phyloP scores from a whole-genome alignment of 2,888 invertebrate genomes.

The Pandemis cinnamomeana region DNA sequence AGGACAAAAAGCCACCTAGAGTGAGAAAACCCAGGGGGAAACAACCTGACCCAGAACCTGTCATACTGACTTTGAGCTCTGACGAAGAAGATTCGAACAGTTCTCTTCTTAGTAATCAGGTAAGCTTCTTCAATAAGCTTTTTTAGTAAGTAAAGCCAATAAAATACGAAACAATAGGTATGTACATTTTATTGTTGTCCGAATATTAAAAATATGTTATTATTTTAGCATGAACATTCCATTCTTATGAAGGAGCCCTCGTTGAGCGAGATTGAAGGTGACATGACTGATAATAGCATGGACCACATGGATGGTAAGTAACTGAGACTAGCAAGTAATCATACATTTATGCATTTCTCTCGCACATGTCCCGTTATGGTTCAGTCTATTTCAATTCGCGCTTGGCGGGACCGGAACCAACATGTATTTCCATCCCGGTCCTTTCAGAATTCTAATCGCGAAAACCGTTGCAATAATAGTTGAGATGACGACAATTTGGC shows the following conservation, averaged over 20 bases:
- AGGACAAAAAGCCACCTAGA: conserved; percentile 74
- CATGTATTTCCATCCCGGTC: too few species aligned
- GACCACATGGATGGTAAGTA: conserved; percentile 26
- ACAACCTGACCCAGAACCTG: conserved; percentile 86
- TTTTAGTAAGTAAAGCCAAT: not conserved
- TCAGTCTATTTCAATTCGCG: not conserved
- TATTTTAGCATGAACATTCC: conserved; percentile 70
- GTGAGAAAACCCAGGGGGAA: conserved; percentile 82
- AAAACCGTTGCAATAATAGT: too few species aligned
- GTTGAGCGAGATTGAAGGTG: conserved; percentile 76
- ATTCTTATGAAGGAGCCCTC: conserved; percentile 76
- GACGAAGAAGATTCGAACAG: conserved; percentile 88
- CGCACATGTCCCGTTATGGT: too few species aligned
- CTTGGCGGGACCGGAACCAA: not conserved
- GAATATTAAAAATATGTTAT: conserved; percentile 17
- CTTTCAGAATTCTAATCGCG: too few species aligned
- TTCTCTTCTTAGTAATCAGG: conserved; percentile 74
- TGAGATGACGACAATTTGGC: too few species aligned
- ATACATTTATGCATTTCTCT: too few species aligned
- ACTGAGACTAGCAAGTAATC: too few species aligned
- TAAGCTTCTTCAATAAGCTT: conserved; percentile 47
- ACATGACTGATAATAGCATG: conserved; percentile 41
- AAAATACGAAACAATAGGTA: not conserved
- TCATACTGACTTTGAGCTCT: conserved; percentile 88
- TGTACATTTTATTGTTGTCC: not conserved